Base-by-base conservation (phyloP, 2,113 vertebrate genomes). In the Sinocyclocheilus rhinocerous region DNA sequence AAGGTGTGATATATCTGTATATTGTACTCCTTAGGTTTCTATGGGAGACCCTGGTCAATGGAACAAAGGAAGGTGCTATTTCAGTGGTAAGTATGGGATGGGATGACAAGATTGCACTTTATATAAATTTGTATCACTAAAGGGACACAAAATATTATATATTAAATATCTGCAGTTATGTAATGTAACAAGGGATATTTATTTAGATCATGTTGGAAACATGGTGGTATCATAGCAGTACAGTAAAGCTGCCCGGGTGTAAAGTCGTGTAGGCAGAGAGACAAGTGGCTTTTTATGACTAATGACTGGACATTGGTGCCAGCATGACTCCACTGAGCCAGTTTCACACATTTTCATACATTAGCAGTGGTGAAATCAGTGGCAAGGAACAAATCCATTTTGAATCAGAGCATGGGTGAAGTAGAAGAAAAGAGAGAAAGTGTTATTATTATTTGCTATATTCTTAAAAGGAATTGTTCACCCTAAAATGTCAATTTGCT, bases 61-160 rank as follows among this genome's bases (percentile, higher is more conserved):
- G 96, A 97, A 79, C 96, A 97, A 89, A 96, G 96, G 86, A 96
- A 93, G 88, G 95, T 96, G 15, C 95, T 97, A 87, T 97, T 97
- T 89, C 94, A 95, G 20, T 96, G 96, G 96, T 96, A 91, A 95
- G 96, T 93, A 85, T 73, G 26, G 33, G 20, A 78, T 36, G 26
- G 48, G 24, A 78, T 48, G 11, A 61, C 15, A 12, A 33, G 7
- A n/a, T 24, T 80, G 12, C 2, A 16, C 13, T 45, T 80, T 63
- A 10, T 45, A 16, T 63, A n/a, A 4, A 63, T 11, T 63, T 45
- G 57, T 6, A n/a, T 81, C 18, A 45, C 12, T 80, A 42, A 24
- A 26, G 9, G 59, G 65, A 65, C 39, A 65, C 15, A 18, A 20
- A 45, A 81, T 65, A 24, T 80, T 9, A 48, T 59, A 80, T 11